Percentiles rank a stretch among this genome's conserved stretches.
Evolutionary conservation across 64 coral and sea anemone genomes (phyloP).

Genomic region (Dendrophyllia cribrosa): DNA sequence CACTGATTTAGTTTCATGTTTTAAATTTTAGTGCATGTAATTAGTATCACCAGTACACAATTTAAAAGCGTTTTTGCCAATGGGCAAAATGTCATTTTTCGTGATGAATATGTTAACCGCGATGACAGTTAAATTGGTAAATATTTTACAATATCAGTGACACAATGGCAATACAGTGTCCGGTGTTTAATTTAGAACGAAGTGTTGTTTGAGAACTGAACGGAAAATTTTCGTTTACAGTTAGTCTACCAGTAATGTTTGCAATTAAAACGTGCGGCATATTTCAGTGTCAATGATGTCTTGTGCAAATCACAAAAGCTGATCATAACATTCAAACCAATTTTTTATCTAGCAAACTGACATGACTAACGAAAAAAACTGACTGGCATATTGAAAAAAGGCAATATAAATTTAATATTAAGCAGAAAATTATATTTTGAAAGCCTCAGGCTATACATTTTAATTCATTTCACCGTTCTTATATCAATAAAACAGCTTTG

Average conservation of each 20-base stretch:
- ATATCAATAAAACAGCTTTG: too few relatives aligned
- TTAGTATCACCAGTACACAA: too few relatives aligned
- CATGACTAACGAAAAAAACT: background rate
- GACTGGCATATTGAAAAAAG: background rate
- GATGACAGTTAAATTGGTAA: background rate
- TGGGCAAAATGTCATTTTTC: too few relatives aligned
- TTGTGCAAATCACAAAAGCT: background rate
- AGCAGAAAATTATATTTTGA: background rate
- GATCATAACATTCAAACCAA: background rate
- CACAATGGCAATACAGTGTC: slow-evolving; percentile 4
- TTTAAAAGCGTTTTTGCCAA: too few relatives aligned
- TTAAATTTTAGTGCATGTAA: too few relatives aligned
- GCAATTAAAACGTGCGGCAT: background rate
- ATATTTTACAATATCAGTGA: background rate
- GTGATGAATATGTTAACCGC: background rate
- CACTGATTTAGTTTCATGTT: too few relatives aligned
- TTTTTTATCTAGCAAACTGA: background rate
- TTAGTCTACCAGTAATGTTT: background rate
- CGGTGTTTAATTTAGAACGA: slow-evolving; percentile 28
- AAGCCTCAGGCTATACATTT: too few relatives aligned
- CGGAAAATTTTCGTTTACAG: slow-evolving; percentile 1
- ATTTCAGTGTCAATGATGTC: background rate
- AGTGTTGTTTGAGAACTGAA: slow-evolving; percentile 31
- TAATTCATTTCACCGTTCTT: background rate
- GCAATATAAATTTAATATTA: background rate